These are phyloP conservation scores for Epirrita christyi DNA, from an alignment of 2,888 invertebrate species.

Conservation along the genomic window DNA sequence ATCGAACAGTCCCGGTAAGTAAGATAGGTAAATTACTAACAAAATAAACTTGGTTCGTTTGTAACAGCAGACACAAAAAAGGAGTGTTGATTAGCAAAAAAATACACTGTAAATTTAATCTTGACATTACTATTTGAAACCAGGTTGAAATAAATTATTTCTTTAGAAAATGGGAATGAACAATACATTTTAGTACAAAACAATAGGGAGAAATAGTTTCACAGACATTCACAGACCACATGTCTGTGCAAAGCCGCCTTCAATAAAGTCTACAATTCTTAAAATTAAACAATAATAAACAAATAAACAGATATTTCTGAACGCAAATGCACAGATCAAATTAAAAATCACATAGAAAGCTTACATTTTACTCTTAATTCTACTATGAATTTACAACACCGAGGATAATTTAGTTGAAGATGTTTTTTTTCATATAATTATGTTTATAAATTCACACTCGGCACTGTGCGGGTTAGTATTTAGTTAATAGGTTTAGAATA, in stretches of 20 bases:
- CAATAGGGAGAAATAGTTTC: background rate
- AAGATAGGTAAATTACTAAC: background rate
- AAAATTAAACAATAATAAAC: slow-evolving; percentile 6
- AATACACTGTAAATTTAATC: background rate
- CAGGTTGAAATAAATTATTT: too few species aligned
- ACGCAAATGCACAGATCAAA: slow-evolving; percentile 28
- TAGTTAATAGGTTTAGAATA: background rate
- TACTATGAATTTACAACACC: slow-evolving; percentile 17
- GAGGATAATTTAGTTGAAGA: slow-evolving; percentile 7
- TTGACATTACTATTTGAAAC: too few species aligned
- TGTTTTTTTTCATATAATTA: slow-evolving; percentile 11
- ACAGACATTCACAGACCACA: background rate
- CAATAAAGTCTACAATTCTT: slow-evolving; percentile 16
- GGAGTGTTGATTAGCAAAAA: background rate
- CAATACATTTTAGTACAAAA: background rate
- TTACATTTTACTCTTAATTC: slow-evolving; percentile 24
- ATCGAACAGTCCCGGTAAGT: slow-evolving; percentile 10
- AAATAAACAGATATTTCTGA: slow-evolving; percentile 14
- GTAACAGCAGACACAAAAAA: background rate
- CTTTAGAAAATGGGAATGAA: too few species aligned
- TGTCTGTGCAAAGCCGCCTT: slow-evolving; percentile 17
- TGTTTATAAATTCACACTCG: slow-evolving; percentile 7
- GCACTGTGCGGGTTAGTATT: slow-evolving; percentile 1
- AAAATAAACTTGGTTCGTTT: background rate
- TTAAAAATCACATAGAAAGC: slow-evolving; percentile 22